A percentile compares a stretch with the other conserved stretches of the same genome.
Evolutionary conservation across 2,888 invertebrate species (phyloP).

Genomic region (Amphimallon solstitiale): DNA sequence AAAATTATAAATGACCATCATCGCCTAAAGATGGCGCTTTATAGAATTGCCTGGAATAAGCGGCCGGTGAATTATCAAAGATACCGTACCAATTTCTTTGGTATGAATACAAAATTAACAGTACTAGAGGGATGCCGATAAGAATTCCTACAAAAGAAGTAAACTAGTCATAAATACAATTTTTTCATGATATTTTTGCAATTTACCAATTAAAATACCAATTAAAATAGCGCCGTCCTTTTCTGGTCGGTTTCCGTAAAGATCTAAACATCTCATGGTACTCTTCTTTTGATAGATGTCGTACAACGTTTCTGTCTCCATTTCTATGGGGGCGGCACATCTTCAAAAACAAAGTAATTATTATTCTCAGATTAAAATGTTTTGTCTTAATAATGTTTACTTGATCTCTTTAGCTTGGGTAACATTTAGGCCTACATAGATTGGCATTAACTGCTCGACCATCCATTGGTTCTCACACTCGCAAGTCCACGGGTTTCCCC

Average conservation of each 20-base stretch:
- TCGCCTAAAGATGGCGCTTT: constrained; percentile 58
- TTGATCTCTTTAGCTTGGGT: constrained; percentile 63
- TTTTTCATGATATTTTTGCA: constrained; percentile 1
- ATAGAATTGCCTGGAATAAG: constrained; percentile 77
- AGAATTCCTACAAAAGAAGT: constrained; percentile 67
- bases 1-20: constrained; percentile 12
- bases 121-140: constrained; percentile 73
- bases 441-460: constrained; percentile 71
- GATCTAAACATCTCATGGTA: constrained; percentile 74
- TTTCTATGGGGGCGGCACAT: constrained; percentile 75
- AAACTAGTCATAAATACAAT: neutral
- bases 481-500: constrained; percentile 80
- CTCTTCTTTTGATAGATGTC: constrained; percentile 68
- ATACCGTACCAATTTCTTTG: constrained; percentile 73
- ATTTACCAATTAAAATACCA: constrained; percentile 73
- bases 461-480: constrained; percentile 84
- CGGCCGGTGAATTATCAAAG: constrained; percentile 68
- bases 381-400: constrained; percentile 62
- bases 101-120: constrained; percentile 70
- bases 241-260: constrained; percentile 72
- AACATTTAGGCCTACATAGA: constrained; percentile 63
- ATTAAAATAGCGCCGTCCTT: constrained; percentile 76
- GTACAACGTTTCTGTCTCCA: constrained; percentile 69
- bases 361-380: constrained; percentile 38
- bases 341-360: constrained; percentile 52